These are phyloP conservation scores for Mycteria americana DNA, from an alignment of 2,797 vertebrate species.

Conservation along the genomic window DNA sequence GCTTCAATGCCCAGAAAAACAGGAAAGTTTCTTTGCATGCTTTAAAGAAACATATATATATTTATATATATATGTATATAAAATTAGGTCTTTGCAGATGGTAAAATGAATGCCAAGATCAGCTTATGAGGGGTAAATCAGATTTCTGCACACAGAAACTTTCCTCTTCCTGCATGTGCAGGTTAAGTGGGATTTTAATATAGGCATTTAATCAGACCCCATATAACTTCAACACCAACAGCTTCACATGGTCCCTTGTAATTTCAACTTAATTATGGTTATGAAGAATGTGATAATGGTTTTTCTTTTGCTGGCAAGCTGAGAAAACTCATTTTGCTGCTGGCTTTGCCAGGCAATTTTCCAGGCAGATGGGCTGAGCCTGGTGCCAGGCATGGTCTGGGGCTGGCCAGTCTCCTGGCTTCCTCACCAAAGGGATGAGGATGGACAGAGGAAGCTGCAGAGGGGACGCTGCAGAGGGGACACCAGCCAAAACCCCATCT, in stretches of 20 bases:
- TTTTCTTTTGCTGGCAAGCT: background rate
- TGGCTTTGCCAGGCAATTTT: background rate
- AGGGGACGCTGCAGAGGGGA: background rate
- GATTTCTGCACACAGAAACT: background rate
- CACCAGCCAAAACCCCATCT: background rate
- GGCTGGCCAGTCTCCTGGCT: background rate
- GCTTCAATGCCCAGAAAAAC: slow-evolving; percentile 28
- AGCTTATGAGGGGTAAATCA: background rate
- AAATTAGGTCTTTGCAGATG: background rate
- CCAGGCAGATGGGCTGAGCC: background rate
- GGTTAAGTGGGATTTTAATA: background rate
- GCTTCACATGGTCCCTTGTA: background rate
- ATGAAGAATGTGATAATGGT: background rate
- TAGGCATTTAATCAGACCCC: background rate
- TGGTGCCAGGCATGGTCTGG: background rate
- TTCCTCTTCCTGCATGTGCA: background rate
- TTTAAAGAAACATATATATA: background rate
- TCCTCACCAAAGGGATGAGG: background rate
- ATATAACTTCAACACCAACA: background rate
- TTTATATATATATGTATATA: background rate
- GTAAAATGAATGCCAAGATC: background rate
- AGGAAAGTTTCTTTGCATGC: slow-evolving; percentile 14
- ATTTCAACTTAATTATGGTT: background rate
- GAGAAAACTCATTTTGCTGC: background rate
- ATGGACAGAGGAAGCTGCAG: background rate